Base-by-base conservation (phyloP, 2,797 vertebrate genomes). In the Enteromius argenteus region DNA sequence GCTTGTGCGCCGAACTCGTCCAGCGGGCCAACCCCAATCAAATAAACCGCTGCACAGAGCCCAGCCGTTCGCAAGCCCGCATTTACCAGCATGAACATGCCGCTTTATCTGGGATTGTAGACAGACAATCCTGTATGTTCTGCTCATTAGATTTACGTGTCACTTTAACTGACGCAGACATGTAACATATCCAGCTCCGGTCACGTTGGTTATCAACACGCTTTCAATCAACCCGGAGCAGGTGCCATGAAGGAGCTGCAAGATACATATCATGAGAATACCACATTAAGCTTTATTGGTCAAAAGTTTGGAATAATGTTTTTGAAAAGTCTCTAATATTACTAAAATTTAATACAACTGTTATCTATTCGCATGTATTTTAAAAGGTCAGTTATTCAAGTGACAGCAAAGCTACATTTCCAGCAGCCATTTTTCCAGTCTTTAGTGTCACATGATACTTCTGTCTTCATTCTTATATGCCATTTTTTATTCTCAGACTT, bases 21-120 rank as follows among this genome's bases (percentile, higher is more conserved):
- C 80, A 80, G 78, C 80, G 75, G 56, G 75, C 85, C 87, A 84
- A 92, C 84, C 87, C 77, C 89, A 89, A 93, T 93, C 86, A 89
- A 88, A 86, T 84, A 46, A 79, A 84, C 51, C 53, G 35, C 80
- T 60, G 84, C 87, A 82, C 88, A 86, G 81, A 89, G 81, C 66
- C 73, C 30, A 4, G 44, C 30, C 64, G 79, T 58, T 56, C 60
- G 58, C 83, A 77, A 77, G 79, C 49, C 35, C 35, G 32, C 68
- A 83, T 81, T 58, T 67, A 83, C 62, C 76, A 68, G 68, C 35
- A n/a, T 58, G 37, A 76, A 44, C 74, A 58, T 27, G 27, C 1
- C 4, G 19, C 60, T 75, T 83, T 67, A 67, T 76, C 60, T 83
- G 32, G 15, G 30, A 49, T 39, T 32, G 51, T 81, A 60, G 51